Evolutionary conservation across 92 coral and sea anemone genomes (phyloP).

Genomic region (Ricordea florida): DNA sequence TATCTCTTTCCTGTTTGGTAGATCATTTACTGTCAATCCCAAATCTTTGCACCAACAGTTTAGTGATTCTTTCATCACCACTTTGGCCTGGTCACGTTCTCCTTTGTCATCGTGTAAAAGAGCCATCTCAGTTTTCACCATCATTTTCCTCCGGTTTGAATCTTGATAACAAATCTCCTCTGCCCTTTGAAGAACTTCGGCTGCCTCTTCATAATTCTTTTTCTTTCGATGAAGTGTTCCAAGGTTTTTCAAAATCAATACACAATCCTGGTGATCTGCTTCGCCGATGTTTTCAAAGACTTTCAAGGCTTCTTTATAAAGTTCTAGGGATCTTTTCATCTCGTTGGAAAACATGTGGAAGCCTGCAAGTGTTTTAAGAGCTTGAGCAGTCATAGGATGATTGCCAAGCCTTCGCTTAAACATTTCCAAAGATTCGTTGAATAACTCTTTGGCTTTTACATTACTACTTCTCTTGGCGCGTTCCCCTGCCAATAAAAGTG

Average conservation of each 20-base stretch:
- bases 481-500: neutral
- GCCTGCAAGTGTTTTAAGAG: conserved; percentile 3
- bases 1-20: neutral
- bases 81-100: neutral
- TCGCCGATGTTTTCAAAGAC: neutral
- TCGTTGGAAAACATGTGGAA: neutral
- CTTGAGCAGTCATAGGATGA: conserved; percentile 17
- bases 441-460: no score
- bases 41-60: neutral
- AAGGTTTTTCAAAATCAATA: neutral
- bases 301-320: neutral
- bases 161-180: neutral
- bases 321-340: neutral
- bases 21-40: neutral
- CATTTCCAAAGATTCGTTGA: neutral
- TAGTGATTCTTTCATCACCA: neutral
- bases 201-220: neutral
- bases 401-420: neutral
- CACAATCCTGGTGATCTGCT: conserved; percentile 8
- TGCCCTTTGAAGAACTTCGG: neutral
- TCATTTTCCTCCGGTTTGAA: neutral
- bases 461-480: neutral
- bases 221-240: neutral
- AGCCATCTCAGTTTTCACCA: neutral
- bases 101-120: neutral